Conservation (phyloP, 2,113 vertebrate genomes). For the Dicrurus megarhynchus region DNA sequence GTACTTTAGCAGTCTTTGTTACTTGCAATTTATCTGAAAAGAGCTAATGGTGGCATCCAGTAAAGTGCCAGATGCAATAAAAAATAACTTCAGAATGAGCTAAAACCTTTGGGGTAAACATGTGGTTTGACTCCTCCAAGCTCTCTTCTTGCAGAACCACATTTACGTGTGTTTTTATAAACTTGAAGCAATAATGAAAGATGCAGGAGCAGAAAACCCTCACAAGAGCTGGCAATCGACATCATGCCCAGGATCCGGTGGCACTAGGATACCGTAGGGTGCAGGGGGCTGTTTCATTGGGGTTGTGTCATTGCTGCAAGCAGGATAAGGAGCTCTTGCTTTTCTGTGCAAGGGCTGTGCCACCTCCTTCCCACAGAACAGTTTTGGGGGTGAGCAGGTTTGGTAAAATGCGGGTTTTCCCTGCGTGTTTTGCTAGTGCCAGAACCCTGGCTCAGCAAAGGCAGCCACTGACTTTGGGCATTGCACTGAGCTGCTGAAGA, state of each 20-base stretch:
- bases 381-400: background rate
- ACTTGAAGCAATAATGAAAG: background rate
- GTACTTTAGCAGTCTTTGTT: background rate
- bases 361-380: rapidly evolving
- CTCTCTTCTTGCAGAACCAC: background rate
- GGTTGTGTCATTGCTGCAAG: rapidly evolving
- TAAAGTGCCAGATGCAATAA: background rate
- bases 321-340: background rate
- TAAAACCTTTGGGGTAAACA: background rate
- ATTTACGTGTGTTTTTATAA: background rate
- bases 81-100: background rate
- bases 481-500: background rate
- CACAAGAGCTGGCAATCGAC: rapidly evolving
- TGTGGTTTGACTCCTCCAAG: background rate
- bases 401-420: background rate
- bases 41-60: background rate
- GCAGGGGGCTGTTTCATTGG: background rate
- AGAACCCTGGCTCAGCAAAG: background rate
- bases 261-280: background rate
- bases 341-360: rapidly evolving
- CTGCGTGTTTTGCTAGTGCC: rapidly evolving
- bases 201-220: background rate
- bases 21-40: background rate
- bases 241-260: background rate
- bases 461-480: background rate